Base-by-base conservation (phyloP, 2,113 vertebrate genomes). In the Cygnus buccinator region DNA sequence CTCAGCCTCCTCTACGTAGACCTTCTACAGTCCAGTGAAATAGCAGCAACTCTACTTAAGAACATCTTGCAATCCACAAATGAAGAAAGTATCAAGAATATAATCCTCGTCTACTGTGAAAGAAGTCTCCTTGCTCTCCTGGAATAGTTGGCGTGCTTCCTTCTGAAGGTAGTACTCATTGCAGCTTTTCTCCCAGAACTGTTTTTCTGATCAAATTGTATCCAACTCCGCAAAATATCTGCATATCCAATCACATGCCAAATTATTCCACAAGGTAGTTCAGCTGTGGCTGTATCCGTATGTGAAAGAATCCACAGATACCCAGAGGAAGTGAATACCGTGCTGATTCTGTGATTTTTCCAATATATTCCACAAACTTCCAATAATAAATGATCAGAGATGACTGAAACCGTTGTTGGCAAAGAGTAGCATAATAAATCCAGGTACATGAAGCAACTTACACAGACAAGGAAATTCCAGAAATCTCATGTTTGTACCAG, bases 151-250 rank as follows among this genome's bases (percentile, higher is more conserved):
- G 43, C 17, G 23, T 43, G 16, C n/a, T 91, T 84, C 31, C 35
- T 41, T 79, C 43, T 3, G 6, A 13, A 6, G 5, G 14, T 1
- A 81, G 72, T 17, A 37, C 10, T 78, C 48, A n/a, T 52, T 61
- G 0, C 1, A 85, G 33, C 35, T 81, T 89, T 93, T 61, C 35
- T 67, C 59, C 43, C 22, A 6, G 31, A 81, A 83, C 16, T 14
- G 21, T n/a, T 87, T 84, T 91, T 48, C 78, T 43, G 41, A 79
- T 46, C 55, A 84, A 96, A 84, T 6, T 84, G 62, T 92, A 95
- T 80, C 94, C 89, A 91, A 29, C 39, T 44, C 39, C n/a, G 61
- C 35, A 89, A 72, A 75, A 20, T 23, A 81, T 25, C 21, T 84
- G 29, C 78, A 81, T 17, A 61, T 73, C 74, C 67, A 90, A 33